phyloP scores from a whole-genome alignment of 2,888 invertebrate species.

The Chloromyia formosa region DNA sequence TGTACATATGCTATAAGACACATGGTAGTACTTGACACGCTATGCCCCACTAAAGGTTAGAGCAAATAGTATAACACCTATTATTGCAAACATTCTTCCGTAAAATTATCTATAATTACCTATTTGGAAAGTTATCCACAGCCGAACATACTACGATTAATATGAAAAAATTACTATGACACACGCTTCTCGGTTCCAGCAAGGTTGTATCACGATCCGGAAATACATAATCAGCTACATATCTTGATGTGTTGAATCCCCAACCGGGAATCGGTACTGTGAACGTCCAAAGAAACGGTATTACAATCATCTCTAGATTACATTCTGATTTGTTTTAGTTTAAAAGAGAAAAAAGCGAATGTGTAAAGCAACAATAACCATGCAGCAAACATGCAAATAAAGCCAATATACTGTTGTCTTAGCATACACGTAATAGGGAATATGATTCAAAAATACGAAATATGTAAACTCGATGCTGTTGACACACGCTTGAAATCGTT shows the following conservation, averaged over 20 bases:
- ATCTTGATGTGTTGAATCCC: conserved; percentile 78
- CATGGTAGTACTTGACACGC: too few relatives aligned
- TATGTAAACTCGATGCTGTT: too few relatives aligned
- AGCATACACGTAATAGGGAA: too few relatives aligned
- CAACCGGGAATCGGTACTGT: conserved; percentile 71
- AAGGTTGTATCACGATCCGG: conserved; percentile 75
- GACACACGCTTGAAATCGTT: too few relatives aligned
- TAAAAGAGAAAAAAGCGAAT: neutral
- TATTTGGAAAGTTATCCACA: conserved; percentile 72
- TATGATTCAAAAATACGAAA: too few relatives aligned
- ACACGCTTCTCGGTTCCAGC: conserved; percentile 70
- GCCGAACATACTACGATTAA: conserved; percentile 81
- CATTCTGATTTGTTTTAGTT: too few relatives aligned
- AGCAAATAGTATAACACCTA: too few relatives aligned
- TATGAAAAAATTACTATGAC: conserved; percentile 67
- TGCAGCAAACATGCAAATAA: conserved; percentile 6
- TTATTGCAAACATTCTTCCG: too few relatives aligned
- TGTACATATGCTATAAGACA: too few relatives aligned
- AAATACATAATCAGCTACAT: conserved; percentile 75
- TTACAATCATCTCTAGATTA: conserved; percentile 6
- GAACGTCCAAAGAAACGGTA: conserved; percentile 41
- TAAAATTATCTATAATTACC: conserved; percentile 58
- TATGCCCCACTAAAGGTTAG: too few relatives aligned
- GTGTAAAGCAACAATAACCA: conserved; percentile 7
- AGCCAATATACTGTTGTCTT: neutral